These are phyloP conservation scores for Orchestia grillus DNA, from an alignment of 1,140 invertebrate species.

Conservation along the genomic window DNA sequence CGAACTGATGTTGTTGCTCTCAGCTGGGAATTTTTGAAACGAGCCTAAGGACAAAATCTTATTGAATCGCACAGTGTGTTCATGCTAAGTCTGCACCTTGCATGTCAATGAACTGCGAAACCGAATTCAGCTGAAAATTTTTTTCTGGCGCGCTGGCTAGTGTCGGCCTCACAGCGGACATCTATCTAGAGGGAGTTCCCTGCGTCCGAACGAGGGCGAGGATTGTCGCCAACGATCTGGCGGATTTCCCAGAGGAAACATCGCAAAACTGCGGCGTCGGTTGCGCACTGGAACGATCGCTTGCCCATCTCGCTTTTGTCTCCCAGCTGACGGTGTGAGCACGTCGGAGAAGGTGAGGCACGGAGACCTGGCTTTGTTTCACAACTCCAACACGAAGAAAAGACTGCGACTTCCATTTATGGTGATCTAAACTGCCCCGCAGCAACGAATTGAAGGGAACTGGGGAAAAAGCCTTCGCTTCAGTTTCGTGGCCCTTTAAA, in stretches of 20 bases:
- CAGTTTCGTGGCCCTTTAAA: background rate
- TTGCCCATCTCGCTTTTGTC: slow-evolving; percentile 46
- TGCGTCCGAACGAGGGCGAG: background rate
- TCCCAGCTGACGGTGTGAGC: background rate
- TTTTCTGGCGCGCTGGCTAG: background rate
- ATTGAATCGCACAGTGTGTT: background rate
- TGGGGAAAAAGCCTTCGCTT: background rate
- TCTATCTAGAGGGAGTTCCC: slow-evolving; percentile 15
- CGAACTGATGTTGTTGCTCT: background rate
- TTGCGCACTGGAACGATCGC: slow-evolving; percentile 36
- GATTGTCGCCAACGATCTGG: slow-evolving; percentile 40
- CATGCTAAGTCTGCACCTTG: background rate
- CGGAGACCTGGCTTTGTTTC: background rate
- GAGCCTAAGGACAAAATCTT: background rate
- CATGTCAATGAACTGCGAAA: background rate
- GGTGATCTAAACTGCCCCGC: background rate
- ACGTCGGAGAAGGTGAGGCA: background rate
- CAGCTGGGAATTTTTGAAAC: background rate
- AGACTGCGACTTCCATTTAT: slow-evolving; percentile 30
- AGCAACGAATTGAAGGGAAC: background rate
- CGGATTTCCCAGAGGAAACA: slow-evolving; percentile 37
- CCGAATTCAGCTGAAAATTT: background rate
- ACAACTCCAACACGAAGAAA: background rate
- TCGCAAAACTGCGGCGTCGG: slow-evolving; percentile 1
- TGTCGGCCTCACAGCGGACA: background rate